Evolutionary conservation across 2,888 invertebrate genomes (phyloP).

Genomic region (Andrena bicolor): DNA sequence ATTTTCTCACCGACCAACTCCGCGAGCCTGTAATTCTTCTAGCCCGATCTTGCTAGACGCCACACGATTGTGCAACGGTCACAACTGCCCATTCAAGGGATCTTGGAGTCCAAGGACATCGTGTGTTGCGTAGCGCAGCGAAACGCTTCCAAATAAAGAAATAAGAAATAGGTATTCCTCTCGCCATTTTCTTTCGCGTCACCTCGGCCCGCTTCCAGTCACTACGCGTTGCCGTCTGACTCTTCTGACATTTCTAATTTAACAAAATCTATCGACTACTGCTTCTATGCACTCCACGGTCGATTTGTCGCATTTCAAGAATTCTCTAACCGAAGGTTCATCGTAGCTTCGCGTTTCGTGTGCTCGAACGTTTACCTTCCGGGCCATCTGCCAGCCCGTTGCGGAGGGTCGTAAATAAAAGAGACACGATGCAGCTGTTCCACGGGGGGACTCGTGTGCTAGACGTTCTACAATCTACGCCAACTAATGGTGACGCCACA

Average conservation of each 20-base stretch:
- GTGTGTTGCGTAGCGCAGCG: constrained; percentile 53
- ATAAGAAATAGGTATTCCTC: constrained; percentile 51
- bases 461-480: neutral
- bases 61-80: constrained; percentile 65
- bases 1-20: neutral
- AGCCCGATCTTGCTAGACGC: neutral
- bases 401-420: constrained; percentile 25
- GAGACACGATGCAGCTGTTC: constrained; percentile 21
- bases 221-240: constrained; percentile 6
- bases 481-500: neutral
- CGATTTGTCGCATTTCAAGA: neutral
- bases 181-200: constrained; percentile 64
- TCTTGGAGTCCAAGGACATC: constrained; percentile 72
- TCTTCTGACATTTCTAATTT: no score
- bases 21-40: neutral
- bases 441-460: neutral
- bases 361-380: neutral
- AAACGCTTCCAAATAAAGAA: constrained; percentile 71
- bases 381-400: constrained; percentile 15
- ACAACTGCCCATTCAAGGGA: constrained; percentile 63
- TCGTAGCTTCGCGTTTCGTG: neutral
- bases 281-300: neutral
- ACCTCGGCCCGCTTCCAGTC: constrained; percentile 46
- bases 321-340: neutral
- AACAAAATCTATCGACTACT: no score